A percentile compares a stretch with the other conserved stretches of the same genome.
Evolutionary conservation across 2,888 invertebrate genomes (phyloP).

Genomic region (Drosophila bunnanda): DNA sequence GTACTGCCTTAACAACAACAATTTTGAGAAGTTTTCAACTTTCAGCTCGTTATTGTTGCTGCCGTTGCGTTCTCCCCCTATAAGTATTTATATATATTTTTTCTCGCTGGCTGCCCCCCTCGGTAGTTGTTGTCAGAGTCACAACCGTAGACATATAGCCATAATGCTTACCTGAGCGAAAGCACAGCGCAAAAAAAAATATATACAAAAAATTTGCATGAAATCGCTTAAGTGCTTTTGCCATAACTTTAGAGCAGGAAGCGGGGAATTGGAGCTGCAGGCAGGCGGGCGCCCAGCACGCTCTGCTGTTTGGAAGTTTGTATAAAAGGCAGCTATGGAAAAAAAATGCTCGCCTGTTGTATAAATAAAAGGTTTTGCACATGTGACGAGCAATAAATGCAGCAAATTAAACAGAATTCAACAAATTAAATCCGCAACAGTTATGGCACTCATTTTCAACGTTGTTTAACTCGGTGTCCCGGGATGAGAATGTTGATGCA

Average conservation of each 20-base stretch:
- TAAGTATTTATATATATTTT: conserved; percentile 27
- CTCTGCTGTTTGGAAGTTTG: conserved; percentile 56
- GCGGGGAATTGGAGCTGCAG: conserved; percentile 11
- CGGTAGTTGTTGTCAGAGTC: conserved; percentile 46
- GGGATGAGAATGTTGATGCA: neutral
- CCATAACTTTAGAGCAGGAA: conserved; percentile 58
- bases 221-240: conserved; percentile 73
- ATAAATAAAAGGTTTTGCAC: conserved; percentile 49
- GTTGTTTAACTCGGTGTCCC: neutral
- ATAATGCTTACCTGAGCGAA: conserved; percentile 76
- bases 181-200: conserved; percentile 47
- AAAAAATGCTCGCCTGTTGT: conserved; percentile 24
- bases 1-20: conserved; percentile 30
- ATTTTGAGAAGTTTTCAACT: conserved; percentile 56
- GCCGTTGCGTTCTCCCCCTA: conserved; percentile 22
- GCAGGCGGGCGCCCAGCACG: conserved; percentile 20
- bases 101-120: conserved; percentile 34
- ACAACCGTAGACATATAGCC: conserved; percentile 64
- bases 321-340: conserved; percentile 25
- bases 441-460: conserved; percentile 20
- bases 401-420: conserved; percentile 58
- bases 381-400: conserved; percentile 60
- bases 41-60: conserved; percentile 49
- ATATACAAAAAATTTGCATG: conserved; percentile 58
- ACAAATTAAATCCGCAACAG: conserved; percentile 58